These are phyloP conservation scores for Lepidurus apus DNA, from an alignment of 1,140 invertebrate species.

Conservation along the genomic window DNA sequence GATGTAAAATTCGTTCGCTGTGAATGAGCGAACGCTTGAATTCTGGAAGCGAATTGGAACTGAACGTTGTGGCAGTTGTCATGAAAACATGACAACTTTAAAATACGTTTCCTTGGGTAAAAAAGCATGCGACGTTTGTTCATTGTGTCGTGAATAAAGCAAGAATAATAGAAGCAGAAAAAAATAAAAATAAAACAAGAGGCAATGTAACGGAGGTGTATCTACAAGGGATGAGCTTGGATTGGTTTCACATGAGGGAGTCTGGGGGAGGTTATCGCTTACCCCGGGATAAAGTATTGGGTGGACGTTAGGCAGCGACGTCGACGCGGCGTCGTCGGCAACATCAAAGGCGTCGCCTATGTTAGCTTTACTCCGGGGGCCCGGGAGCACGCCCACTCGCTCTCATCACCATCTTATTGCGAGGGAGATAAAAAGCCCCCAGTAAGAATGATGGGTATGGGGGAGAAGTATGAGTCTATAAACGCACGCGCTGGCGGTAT, in stretches of 20 bases:
- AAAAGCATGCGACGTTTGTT: not conserved
- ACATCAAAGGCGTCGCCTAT: slow-evolving; percentile 13
- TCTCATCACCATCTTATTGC: slow-evolving; percentile 19
- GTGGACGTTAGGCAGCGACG: not conserved
- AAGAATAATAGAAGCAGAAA: not conserved
- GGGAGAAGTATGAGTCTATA: not conserved
- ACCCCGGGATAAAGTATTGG: not conserved
- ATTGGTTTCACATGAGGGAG: slow-evolving; percentile 6
- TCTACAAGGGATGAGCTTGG: not conserved
- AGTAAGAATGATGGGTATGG: not conserved
- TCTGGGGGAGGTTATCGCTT: not conserved
- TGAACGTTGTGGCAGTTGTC: not conserved
- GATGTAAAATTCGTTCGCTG: not conserved
- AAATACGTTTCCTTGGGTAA: not conserved
- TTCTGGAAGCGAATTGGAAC: not conserved
- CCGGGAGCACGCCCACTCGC: slow-evolving; percentile 6
- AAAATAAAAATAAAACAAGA: no score
- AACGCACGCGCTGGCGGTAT: not conserved
- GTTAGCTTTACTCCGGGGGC: not conserved
- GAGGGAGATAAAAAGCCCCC: not conserved
- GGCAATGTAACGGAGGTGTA: not conserved
- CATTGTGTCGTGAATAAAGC: not conserved
- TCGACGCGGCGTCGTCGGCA: slow-evolving; percentile 4
- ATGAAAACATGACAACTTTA: not conserved
- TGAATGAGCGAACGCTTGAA: not conserved